Conservation (phyloP, 2,113 vertebrate species). For the Alaudala cheleensis region DNA sequence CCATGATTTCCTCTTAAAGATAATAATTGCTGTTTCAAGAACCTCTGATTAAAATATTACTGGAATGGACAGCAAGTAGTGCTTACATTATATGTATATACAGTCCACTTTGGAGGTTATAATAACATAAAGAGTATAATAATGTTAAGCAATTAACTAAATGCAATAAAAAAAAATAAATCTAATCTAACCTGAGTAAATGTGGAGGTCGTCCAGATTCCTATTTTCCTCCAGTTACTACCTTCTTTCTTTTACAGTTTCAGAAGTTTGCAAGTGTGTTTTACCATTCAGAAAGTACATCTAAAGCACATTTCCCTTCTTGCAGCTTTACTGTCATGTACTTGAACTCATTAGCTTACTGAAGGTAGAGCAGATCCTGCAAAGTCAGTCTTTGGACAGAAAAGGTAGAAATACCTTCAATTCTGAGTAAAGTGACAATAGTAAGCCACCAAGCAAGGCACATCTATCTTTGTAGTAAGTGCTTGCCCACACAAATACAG, state of each 20-base stretch:
- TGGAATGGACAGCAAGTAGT: constrained; percentile 36
- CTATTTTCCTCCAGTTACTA: background rate
- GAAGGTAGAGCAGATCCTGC: background rate
- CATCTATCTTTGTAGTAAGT: background rate
- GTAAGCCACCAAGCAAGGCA: background rate
- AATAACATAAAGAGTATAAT: constrained; percentile 22
- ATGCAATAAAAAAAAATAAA: constrained; percentile 15
- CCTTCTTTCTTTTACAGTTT: background rate
- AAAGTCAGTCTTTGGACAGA: background rate
- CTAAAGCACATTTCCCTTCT: background rate
- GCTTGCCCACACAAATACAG: background rate
- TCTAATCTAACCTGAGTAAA: constrained; percentile 3
- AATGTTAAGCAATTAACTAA: constrained; percentile 47
- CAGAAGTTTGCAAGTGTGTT: background rate
- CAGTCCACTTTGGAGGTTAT: background rate
- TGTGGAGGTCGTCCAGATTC: constrained; percentile 7
- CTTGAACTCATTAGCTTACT: background rate
- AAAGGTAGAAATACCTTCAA: background rate
- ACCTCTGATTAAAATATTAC: constrained; percentile 50
- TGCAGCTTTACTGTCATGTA: background rate
- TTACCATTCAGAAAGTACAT: background rate
- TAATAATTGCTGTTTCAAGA: constrained; percentile 61
- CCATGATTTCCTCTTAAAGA: constrained; percentile 49
- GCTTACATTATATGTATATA: constrained; percentile 12
- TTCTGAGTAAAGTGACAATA: background rate